Evolutionary conservation across 2,113 vertebrate species (phyloP).

Genomic region (Plecotus auritus): DNA sequence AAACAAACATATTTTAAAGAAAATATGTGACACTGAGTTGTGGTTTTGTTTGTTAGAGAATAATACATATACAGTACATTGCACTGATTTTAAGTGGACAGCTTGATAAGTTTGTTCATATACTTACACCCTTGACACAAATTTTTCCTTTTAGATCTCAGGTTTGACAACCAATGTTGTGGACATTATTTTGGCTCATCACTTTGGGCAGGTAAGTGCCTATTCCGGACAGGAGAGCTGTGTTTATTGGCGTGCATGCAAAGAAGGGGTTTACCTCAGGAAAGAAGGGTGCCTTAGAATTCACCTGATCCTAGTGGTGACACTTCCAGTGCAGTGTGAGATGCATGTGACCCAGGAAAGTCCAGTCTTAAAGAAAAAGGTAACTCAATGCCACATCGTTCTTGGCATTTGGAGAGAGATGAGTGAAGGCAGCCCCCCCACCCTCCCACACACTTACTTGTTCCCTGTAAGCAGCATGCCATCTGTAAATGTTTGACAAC

Average conservation of each 20-base stretch:
- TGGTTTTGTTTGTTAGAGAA: neutral
- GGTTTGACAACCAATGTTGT: constrained; percentile 94
- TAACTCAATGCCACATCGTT: neutral
- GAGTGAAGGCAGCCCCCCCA: constrained; percentile 1
- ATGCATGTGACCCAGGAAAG: neutral
- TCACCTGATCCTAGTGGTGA: neutral
- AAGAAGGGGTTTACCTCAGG: neutral
- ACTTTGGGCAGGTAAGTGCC: constrained; percentile 93
- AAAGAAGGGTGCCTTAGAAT: neutral
- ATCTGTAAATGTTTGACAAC: constrained; percentile 57
- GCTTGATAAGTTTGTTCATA: neutral
- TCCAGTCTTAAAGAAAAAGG: neutral
- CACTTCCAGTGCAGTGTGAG: neutral
- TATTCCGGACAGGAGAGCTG: neutral
- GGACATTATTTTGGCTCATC: constrained; percentile 93
- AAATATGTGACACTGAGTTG: neutral
- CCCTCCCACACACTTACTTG: neutral
- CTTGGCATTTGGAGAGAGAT: constrained; percentile 8
- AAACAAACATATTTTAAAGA: no score
- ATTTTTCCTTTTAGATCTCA: constrained; percentile 84
- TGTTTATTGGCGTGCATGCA: neutral
- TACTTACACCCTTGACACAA: constrained; percentile 35
- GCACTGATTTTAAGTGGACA: neutral
- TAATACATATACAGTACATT: neutral
- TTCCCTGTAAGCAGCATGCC: neutral